These are phyloP conservation scores for Tauraco erythrolophus DNA, from an alignment of 2,113 vertebrate genomes.

Conservation along the genomic window DNA sequence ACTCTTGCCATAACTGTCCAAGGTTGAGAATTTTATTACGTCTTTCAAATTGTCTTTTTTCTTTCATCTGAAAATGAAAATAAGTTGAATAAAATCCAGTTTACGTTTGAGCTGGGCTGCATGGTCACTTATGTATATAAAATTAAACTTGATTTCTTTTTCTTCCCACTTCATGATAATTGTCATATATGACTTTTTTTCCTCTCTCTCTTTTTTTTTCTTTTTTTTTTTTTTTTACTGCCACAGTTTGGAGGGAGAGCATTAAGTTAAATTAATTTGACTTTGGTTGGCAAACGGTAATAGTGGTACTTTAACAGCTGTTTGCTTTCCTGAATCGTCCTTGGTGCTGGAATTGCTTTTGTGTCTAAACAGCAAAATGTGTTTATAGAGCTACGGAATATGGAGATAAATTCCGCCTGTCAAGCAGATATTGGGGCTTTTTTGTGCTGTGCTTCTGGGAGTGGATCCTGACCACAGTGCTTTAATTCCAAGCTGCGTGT, in stretches of 20 bases:
- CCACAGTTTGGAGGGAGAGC: conserved; percentile 2
- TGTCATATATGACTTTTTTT: neutral
- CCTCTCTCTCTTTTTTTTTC: neutral
- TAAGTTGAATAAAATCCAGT: conserved; percentile 30
- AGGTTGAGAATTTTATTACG: conserved; percentile 32
- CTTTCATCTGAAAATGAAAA: conserved; percentile 54
- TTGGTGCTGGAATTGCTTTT: conserved; percentile 81
- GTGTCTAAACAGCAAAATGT: conserved; percentile 66
- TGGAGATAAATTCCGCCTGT: conserved; percentile 83
- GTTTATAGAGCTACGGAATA: conserved; percentile 72
- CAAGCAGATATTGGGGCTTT: conserved; percentile 66
- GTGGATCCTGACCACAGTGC: conserved; percentile 36
- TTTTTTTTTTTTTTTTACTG: neutral
- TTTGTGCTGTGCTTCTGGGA: conserved; percentile 72
- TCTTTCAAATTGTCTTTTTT: conserved; percentile 38
- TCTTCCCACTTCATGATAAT: conserved; percentile 19
- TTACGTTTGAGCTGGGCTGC: neutral
- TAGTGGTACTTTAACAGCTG: conserved; percentile 40
- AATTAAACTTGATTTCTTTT: conserved; percentile 19
- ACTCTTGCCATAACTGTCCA: conserved; percentile 9
- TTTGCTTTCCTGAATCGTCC: conserved; percentile 82
- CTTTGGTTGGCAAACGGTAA: conserved; percentile 1
- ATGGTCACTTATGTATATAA: neutral
- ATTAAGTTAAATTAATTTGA: conserved; percentile 65
- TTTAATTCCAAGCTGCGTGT: conserved; percentile 62